A percentile compares a stretch with the other conserved stretches of the same genome.
Conservation (phyloP, 2,888 invertebrate genomes). For the Macrophya annulata region DNA sequence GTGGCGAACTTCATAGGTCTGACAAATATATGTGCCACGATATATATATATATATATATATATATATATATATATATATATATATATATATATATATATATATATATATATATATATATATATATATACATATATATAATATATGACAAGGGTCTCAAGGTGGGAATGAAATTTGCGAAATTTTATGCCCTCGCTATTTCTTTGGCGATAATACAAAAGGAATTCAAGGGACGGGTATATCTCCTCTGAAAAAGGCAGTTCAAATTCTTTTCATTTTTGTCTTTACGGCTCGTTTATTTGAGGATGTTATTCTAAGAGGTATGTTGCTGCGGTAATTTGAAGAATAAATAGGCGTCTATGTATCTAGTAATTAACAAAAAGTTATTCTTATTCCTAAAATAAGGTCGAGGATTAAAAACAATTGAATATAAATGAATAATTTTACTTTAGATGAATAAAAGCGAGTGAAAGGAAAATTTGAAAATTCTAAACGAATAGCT, state of each 20-base stretch:
- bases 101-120: too few species aligned
- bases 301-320: neutral
- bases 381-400: neutral
- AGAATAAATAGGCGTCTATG: neutral
- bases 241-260: neutral
- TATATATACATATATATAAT: too few species aligned
- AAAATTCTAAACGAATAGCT: too few species aligned
- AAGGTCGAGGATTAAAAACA: neutral
- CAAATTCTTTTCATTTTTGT: constrained; percentile 10
- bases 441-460: neutral
- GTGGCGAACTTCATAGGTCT: neutral
- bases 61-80: too few species aligned
- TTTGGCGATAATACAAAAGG: neutral
- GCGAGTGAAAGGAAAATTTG: too few species aligned
- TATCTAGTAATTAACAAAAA: too few species aligned
- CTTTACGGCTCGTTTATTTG: neutral
- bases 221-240: constrained; percentile 12
- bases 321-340: neutral
- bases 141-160: neutral
- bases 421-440: neutral
- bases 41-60: too few species aligned
- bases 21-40: neutral
- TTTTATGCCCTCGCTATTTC: constrained; percentile 27
- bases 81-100: too few species aligned
- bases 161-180: neutral